Base-by-base conservation (phyloP, 2,797 vertebrate genomes). In the Fistularia commersonii region DNA sequence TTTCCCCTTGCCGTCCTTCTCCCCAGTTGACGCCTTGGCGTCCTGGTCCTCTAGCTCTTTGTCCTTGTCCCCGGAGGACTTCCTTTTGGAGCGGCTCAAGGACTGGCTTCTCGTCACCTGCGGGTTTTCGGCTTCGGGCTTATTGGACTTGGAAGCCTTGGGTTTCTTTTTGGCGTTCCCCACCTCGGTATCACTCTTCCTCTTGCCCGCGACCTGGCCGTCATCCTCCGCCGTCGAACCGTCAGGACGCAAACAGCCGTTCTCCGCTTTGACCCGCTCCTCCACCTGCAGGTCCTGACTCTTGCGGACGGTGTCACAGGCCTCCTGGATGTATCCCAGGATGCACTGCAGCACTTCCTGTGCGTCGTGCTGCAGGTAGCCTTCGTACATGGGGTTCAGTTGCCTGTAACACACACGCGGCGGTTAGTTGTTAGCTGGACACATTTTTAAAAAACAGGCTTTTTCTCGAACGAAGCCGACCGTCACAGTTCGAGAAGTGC, bases 321-420 rank as follows among this genome's bases (percentile, higher is more conserved):
- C 94, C 66, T 98, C 96, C 72, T 98, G 94, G 57, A 99, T 93
- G 63, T 96, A 95, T 32, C 93, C 93, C 80, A 99, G 79, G 53
- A 99, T 98, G 77, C 95, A 98, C 77, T 98, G 96, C 64, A 99
- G 85, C 42, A 98, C 96, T 69, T 99, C 96, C 79, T 99, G 97
- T 51, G 97, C 96, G 51, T 99, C 97, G 7, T 99, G 97, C 77
- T 99, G 97, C 56, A 99, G 87, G 81, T 93, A 95, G 37, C 97
- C 97, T 76, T 98, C 95, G 14, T 99, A 99, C 97, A 99, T 99
- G 11, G 96, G 94, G 84, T 99, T 99, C 61, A 99, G 91, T 67
- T 94, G 94, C 85, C 96, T 99, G 80, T 5, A 69, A 54, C 31
- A 62, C 34, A 4, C 23, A 23, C 4, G 23, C 23, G 23, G 23